Evolutionary conservation across 2,888 invertebrate genomes (phyloP), one percentile per base, ranked within the genome.

Genomic region (Cosmia pyralina): DNA sequence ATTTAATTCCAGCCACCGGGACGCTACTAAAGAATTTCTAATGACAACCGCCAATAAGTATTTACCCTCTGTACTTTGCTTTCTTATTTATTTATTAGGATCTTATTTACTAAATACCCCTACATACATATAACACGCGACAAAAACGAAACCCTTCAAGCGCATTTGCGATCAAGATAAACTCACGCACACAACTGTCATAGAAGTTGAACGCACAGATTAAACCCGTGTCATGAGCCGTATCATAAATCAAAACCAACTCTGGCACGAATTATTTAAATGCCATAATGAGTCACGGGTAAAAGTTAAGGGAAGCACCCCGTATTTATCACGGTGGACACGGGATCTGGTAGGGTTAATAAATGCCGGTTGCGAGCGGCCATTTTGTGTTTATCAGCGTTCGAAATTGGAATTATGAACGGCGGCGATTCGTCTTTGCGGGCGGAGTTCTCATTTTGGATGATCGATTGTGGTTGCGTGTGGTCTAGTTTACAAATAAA

Each of bases 211-310:
- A 86, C 88, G 86, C 81, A 86, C 88, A 91, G 91, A 92, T 92
- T 92, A 92, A 89, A 91, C 92, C 92, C 91, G 85, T 89, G 91
- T 94, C 93, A 93, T 86, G 90, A 88, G 79, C 87, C 90, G 89
- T 93, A 93, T 93, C 93, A 93, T 95, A 95, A 95, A 94, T 95
- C 95, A 94, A 88, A 93, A 90, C 90, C 88, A 92, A 91, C 85
- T 88, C 89, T 75, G 85, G 84, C 91, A 91, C 93, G 94, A 96
- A 95, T 95, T 96, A 96, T 96, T 96, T 96, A 95, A 96, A 96
- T 94, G 92, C 94, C 93, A 94, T 96, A 96, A 96, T 96, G 95
- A 95, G 93, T 94, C 93, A 93, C 92, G 95, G 90, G 91, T 89
- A 93, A 94, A 93, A 92, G 93, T 93, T 92, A 90, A 90, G 91